These are phyloP conservation scores for Synergus itoensis DNA, from an alignment of 2,888 invertebrate genomes.

Conservation along the genomic window DNA sequence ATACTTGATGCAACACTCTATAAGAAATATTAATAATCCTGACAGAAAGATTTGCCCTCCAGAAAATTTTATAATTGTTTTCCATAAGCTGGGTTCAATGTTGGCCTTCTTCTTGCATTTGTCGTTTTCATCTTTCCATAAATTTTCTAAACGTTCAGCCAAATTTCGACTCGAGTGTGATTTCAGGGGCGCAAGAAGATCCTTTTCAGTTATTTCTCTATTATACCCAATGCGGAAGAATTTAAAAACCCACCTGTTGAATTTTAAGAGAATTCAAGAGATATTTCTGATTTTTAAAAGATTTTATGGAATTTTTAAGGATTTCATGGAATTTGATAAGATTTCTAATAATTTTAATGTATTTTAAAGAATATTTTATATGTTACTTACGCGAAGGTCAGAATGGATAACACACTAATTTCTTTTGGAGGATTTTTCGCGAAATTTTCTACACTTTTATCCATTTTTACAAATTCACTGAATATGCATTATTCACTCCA, in stretches of 20 bases:
- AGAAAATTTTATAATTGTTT: slow-evolving; percentile 81
- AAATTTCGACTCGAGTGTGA: slow-evolving; percentile 84
- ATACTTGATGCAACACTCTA: slow-evolving; percentile 83
- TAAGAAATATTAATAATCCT: slow-evolving; percentile 80
- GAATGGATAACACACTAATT: too few species aligned
- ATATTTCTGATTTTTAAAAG: too few species aligned
- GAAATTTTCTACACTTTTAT: too few species aligned
- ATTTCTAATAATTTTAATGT: too few species aligned
- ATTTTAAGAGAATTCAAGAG: too few species aligned
- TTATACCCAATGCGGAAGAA: slow-evolving; percentile 86
- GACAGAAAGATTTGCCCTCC: slow-evolving; percentile 80
- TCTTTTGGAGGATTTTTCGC: too few species aligned
- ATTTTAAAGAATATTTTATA: too few species aligned
- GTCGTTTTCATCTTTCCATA: slow-evolving; percentile 78
- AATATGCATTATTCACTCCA: too few species aligned
- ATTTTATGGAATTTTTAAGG: too few species aligned
- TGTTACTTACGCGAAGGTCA: too few species aligned
- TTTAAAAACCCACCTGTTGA: slow-evolving; percentile 85
- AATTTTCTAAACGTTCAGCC: slow-evolving; percentile 77
- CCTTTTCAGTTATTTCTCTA: slow-evolving; percentile 85
- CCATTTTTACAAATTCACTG: too few species aligned
- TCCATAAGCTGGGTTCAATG: slow-evolving; percentile 79
- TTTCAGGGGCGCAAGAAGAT: slow-evolving; percentile 85
- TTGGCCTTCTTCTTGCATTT: slow-evolving; percentile 67
- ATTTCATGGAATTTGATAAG: too few species aligned